Evolutionary conservation across 2,888 invertebrate genomes (phyloP), one percentile per base, ranked within the genome.

Genomic region (Nomada ruficornis): DNA sequence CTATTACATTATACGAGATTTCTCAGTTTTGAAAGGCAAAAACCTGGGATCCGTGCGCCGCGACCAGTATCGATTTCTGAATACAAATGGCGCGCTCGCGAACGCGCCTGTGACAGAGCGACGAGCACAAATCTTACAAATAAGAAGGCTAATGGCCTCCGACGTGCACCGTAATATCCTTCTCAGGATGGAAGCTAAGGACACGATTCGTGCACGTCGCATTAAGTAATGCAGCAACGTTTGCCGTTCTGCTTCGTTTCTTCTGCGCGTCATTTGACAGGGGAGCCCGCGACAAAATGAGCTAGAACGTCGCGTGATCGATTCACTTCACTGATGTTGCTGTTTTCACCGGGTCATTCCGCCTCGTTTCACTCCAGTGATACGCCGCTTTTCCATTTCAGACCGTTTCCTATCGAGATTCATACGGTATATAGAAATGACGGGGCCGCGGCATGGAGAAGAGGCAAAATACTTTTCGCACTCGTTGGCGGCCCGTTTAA

Each of bases 61-160:
- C 10, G 5, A 57, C 18, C 52, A 36, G 64, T 73, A 82, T 82
- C 60, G 80, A 80, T 67, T 67, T 26, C 23, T 20, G 82, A 63
- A 76, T 82, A 82, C 69, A 81, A 82, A 82, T 76, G 82, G 72
- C 29, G 52, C 75, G 50, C 65, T 81, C 82, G 80, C 26, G 71
- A 82, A 71, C 82, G 80, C 55, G 57, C 67, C 57, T 29, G 60
- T 71, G 81, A 82, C 75, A 71, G 70, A 75, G 74, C 36, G 70
- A 15, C 70, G 15, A 47, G 55, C 54, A 71, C 70, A 73, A 70
- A 75, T 82, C 67, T 74, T 42, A 54, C 70, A 67, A 75, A 75
- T 81, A 80, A 80, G 75, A 68, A 80, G 67, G 75, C 63, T 75
- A 75, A 82, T 68, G 50, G 81, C 26, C 18, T 15, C 70, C 54